A percentile compares a stretch with the other conserved stretches of the same genome.
Conservation (phyloP, 2,113 vertebrate species). For the Sakesphorus luctuosus region DNA sequence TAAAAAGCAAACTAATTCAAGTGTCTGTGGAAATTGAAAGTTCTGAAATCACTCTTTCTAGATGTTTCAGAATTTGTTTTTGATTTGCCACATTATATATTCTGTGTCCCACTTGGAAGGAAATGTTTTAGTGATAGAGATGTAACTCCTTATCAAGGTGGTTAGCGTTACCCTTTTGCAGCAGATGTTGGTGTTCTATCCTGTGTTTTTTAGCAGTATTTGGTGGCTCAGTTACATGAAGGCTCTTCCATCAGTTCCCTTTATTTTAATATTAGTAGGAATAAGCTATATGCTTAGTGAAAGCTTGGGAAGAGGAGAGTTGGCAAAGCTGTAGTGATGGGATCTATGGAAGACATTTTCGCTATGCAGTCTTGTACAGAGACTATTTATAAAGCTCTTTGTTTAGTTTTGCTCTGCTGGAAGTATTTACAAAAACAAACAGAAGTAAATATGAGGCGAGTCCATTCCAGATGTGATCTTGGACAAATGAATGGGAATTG, state of each 20-base stretch:
- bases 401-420: not conserved
- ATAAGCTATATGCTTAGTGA: not conserved
- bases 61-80: not conserved
- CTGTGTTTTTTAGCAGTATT: not conserved
- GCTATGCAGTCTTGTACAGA: not conserved
- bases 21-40: not conserved
- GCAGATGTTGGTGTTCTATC: not conserved
- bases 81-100: not conserved
- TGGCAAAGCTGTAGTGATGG: not conserved
- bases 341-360: not conserved
- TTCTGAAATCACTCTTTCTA: not conserved
- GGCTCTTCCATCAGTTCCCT: not conserved
- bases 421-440: not conserved
- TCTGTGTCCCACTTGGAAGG: not conserved
- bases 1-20: not conserved
- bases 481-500: not conserved
- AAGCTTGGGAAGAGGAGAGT: not conserved
- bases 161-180: not conserved
- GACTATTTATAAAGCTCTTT: not conserved
- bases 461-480: not conserved
- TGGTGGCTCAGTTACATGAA: not conserved
- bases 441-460: not conserved
- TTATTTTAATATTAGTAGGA: not conserved
- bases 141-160: not conserved
- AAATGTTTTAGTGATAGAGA: not conserved